Conservation (phyloP, 2,797 vertebrate species). For the Xenops minutus region DNA sequence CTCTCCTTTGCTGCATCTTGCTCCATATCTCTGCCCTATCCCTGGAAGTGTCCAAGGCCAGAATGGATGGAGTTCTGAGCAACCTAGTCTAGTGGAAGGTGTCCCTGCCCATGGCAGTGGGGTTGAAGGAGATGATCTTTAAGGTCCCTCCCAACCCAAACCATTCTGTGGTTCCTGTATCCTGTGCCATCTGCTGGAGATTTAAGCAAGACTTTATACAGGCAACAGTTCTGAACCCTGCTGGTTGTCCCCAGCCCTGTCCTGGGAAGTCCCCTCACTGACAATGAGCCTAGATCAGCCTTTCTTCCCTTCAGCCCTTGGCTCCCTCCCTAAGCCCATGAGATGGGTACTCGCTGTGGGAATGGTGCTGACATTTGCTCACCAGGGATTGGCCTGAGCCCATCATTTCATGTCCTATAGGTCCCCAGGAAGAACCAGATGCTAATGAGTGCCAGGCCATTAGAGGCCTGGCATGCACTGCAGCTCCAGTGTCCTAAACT, state of each 20-base stretch:
- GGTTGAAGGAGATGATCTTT: no score
- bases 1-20: not conserved
- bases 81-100: not conserved
- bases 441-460: not conserved
- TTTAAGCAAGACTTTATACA: not conserved
- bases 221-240: not conserved
- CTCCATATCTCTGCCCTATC: rapidly evolving
- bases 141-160: not conserved
- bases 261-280: not conserved
- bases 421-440: not conserved
- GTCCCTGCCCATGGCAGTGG: not conserved
- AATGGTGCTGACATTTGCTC: slow-evolving; percentile 21
- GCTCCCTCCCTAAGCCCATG: not conserved
- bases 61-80: not conserved
- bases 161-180: not conserved
- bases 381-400: not conserved
- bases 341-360: not conserved
- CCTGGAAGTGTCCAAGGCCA: not conserved
- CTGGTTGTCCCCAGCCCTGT: not conserved
- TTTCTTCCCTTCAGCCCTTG: not conserved
- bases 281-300: not conserved
- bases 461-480: not conserved
- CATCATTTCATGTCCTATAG: not conserved
- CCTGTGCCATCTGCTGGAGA: not conserved
- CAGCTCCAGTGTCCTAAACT: not conserved